These are phyloP conservation scores for Bombus polaris DNA, from an alignment of 1,140 invertebrate genomes.

Conservation along the genomic window DNA sequence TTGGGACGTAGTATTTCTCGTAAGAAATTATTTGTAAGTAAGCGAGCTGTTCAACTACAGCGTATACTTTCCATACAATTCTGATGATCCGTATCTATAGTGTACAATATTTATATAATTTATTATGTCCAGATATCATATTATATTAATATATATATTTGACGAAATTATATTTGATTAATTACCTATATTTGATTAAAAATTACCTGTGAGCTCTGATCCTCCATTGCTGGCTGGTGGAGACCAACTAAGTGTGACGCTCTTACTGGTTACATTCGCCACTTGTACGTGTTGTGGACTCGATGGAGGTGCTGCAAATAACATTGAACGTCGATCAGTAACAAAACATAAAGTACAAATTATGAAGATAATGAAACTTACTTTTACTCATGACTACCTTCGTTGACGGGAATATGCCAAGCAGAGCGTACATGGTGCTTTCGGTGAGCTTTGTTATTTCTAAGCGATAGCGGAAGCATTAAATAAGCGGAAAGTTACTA, in stretches of 20 bases:
- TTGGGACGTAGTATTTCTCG: neutral
- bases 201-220: conserved; percentile 90
- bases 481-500: conserved; percentile 40
- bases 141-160: no score
- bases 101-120: neutral
- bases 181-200: neutral
- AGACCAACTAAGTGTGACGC: conserved; percentile 93
- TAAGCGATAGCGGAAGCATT: conserved; percentile 73
- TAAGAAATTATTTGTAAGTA: no score
- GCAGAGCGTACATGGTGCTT: conserved; percentile 82
- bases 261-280: conserved; percentile 91
- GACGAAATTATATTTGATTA: neutral
- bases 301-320: conserved; percentile 89
- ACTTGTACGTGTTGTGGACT: conserved; percentile 90
- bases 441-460: conserved; percentile 80
- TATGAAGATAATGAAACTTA: conserved; percentile 69
- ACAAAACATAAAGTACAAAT: no score
- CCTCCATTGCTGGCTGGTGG: conserved; percentile 93
- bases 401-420: conserved; percentile 84
- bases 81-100: neutral
- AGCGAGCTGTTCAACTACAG: no score
- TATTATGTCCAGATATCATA: neutral
- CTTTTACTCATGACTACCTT: conserved; percentile 77
- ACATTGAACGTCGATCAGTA: neutral
- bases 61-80: no score